Base-by-base conservation (phyloP, 1,140 invertebrate species). In the Campodea augens region DNA sequence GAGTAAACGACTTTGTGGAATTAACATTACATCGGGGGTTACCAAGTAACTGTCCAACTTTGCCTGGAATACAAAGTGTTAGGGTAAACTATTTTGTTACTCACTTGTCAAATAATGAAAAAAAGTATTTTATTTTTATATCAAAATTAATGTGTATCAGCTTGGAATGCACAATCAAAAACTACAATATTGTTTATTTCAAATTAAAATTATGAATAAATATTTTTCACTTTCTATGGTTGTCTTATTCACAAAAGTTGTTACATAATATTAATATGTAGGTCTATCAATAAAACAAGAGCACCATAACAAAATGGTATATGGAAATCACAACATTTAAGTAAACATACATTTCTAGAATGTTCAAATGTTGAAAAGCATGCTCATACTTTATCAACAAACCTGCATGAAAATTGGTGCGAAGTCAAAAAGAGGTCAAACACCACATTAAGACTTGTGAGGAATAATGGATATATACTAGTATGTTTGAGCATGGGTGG, bases 1-100 rank as follows among this genome's bases (percentile, higher is more conserved):
- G 4, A 95, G 64, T 25, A 90, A 70, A 52, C 76, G 77, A 49
- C 89, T 78, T 67, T 95, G 89, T 1, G 85, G 84, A 44, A 95
- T 58, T 5, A 82, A 64, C 27, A 87, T 66, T 20, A 77, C 71
- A 57, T 95, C 87, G 25, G 89, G 85, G 57, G 79, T 74, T 7
- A 72, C 62, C 32, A 84, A 56, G 54, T 84, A 80, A 43, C 70
- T 72, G 60, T 89, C 81, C 60, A 89, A 65, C 60, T 85, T 84
- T 49, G 69, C 74, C 78, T 80, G 56, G 52, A 46, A 45, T 47
- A 49, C 43, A 43, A 24, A 24, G 15, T 18, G 13, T 15, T 15
- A 32, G n/a, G 15, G 7, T 32, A 10, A 15, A 10, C 27, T 10
- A 32, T 32, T 32, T 15, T 15, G 15, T 32, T 32, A 10, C 27